Conservation (phyloP, 2,797 vertebrate genomes). For the Spinibarbus caldwelli region DNA sequence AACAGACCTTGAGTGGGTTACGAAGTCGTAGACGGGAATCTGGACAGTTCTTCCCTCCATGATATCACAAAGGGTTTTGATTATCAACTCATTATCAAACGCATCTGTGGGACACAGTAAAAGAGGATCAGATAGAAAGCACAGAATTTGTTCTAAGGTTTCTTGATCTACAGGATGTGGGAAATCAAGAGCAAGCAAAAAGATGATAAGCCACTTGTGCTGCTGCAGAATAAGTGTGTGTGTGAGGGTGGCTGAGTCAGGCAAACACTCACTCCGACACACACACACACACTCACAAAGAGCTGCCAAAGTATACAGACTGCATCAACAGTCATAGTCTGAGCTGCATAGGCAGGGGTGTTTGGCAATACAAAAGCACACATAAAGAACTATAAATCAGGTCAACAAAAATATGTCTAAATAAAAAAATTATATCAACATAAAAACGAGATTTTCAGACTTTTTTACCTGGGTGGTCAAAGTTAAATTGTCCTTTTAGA, state of each 20-base stretch:
- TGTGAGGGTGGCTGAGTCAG: slow-evolving; percentile 4
- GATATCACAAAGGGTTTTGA: slow-evolving; percentile 87
- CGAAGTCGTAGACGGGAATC: slow-evolving; percentile 94
- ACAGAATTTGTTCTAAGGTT: background rate
- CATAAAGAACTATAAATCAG: background rate
- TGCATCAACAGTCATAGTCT: slow-evolving; percentile 8
- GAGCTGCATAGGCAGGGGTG: background rate
- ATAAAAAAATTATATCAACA: background rate
- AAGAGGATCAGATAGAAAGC: background rate
- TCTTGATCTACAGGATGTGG: background rate
- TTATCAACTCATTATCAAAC: slow-evolving; percentile 92
- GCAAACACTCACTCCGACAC: background rate
- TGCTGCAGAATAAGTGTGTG: background rate
- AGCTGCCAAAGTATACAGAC: slow-evolving; percentile 29
- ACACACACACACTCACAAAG: background rate
- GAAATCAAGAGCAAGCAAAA: background rate
- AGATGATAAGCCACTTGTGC: background rate
- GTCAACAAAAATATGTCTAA: background rate
- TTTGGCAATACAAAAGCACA: background rate
- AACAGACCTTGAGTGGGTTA: slow-evolving; percentile 89
- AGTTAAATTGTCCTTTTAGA: slow-evolving; percentile 88
- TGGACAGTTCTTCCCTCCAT: slow-evolving; percentile 89
- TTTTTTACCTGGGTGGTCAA: slow-evolving; percentile 87
- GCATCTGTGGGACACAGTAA: slow-evolving; percentile 79
- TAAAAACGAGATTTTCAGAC: background rate